A percentile compares a stretch with the other conserved stretches of the same genome.
Conservation (phyloP, 2,888 invertebrate species). For the Polyploca ridens region DNA sequence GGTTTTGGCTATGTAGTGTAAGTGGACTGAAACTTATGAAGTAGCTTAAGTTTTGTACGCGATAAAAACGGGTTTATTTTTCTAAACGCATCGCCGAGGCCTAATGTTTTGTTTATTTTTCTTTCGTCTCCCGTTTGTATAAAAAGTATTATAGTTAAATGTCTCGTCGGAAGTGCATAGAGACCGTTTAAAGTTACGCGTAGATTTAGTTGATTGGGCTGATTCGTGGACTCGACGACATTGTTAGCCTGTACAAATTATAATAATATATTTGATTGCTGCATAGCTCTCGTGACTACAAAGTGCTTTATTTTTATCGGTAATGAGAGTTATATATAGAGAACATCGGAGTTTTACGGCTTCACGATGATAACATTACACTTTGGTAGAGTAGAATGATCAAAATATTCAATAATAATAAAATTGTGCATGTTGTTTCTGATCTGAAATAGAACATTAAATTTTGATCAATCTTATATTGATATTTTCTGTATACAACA, state of each 20-base stretch:
- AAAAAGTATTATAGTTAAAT: slow-evolving; percentile 37
- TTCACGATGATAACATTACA: slow-evolving; percentile 41
- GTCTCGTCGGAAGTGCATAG: slow-evolving; percentile 54
- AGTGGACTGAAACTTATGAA: slow-evolving; percentile 24
- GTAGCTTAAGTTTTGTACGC: slow-evolving; percentile 25
- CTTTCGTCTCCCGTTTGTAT: slow-evolving; percentile 33
- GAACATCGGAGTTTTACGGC: slow-evolving; percentile 43
- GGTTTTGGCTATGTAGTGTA: slow-evolving; percentile 39
- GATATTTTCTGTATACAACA: slow-evolving; percentile 30
- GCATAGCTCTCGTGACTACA: slow-evolving; percentile 63
- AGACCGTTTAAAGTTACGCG: slow-evolving; percentile 38
- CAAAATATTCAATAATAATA: slow-evolving; percentile 13
- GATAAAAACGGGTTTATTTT: slow-evolving; percentile 28
- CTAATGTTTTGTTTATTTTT: slow-evolving; percentile 28
- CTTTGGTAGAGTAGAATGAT: slow-evolving; percentile 8
- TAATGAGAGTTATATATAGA: slow-evolving; percentile 53
- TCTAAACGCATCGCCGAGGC: slow-evolving; percentile 27
- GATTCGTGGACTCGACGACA: slow-evolving; percentile 40
- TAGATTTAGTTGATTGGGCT: slow-evolving; percentile 43
- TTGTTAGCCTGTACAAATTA: slow-evolving; percentile 70
- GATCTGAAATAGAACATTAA: slow-evolving; percentile 11
- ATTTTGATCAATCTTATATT: slow-evolving; percentile 29
- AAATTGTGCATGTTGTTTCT: slow-evolving; percentile 10
- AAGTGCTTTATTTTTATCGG: slow-evolving; percentile 70
- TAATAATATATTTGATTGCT: slow-evolving; percentile 68